These are phyloP conservation scores for Circaetus gallicus DNA, from an alignment of 2,113 vertebrate species.

Conservation along the genomic window DNA sequence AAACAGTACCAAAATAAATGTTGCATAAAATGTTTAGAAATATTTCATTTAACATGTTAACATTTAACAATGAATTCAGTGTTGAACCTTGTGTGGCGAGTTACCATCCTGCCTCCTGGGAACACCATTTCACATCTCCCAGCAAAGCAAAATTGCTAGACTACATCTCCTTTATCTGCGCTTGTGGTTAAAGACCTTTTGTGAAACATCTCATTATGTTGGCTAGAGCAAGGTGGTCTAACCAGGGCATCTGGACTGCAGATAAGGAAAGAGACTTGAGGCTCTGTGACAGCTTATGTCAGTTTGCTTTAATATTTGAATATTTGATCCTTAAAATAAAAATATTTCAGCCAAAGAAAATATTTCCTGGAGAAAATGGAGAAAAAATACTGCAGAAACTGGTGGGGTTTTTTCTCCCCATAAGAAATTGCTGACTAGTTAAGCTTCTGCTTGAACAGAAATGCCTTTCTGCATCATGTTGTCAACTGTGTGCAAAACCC, in stretches of 20 bases:
- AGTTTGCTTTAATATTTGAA: not conserved
- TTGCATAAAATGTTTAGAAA: not conserved
- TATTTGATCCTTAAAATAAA: not conserved
- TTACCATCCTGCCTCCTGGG: not conserved
- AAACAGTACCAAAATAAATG: not conserved
- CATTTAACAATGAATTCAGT: not conserved
- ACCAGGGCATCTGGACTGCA: not conserved
- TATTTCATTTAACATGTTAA: not conserved
- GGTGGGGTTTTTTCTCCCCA: too few relatives aligned
- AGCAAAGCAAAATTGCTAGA: not conserved
- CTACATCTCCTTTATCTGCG: not conserved
- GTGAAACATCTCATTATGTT: not conserved
- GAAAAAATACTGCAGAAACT: fast-evolving
- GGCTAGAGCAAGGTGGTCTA: not conserved
- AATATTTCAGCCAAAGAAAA: not conserved
- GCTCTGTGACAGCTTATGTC: not conserved
- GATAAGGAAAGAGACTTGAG: not conserved
- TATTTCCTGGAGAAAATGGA: not conserved
- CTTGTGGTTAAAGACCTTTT: not conserved
- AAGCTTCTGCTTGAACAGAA: not conserved
- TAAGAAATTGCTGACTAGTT: not conserved
- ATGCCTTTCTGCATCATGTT: not conserved
- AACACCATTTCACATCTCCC: not conserved
- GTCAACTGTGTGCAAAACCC: not conserved
- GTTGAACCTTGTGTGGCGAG: not conserved